Evolutionary conservation across 2,797 vertebrate genomes (phyloP).

Genomic region (Myotis pilosus): DNA sequence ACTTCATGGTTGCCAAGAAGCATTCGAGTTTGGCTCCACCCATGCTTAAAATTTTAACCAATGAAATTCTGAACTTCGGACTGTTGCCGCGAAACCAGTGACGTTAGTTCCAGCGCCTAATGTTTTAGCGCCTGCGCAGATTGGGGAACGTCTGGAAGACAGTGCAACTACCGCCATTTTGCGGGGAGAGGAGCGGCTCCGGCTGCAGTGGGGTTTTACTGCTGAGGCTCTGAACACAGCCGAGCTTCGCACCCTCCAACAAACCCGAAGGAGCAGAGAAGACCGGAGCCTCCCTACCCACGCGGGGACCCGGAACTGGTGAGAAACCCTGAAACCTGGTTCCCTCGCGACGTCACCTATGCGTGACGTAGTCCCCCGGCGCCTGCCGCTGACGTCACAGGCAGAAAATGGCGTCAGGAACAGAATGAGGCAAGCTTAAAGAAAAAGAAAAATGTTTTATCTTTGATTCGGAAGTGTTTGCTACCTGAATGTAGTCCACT

Average conservation of each 20-base stretch:
- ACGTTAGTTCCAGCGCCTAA: background rate
- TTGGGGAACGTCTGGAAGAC: slow-evolving; percentile 53
- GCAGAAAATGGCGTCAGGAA: slow-evolving; percentile 32
- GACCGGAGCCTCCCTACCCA: slow-evolving; percentile 6
- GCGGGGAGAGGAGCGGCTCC: background rate
- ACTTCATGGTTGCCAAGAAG: slow-evolving; percentile 47
- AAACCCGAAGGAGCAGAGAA: slow-evolving; percentile 41
- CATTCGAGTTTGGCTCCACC: background rate
- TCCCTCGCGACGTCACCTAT: slow-evolving; percentile 25
- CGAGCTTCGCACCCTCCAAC: background rate
- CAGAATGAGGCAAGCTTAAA: background rate
- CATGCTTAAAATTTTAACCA: background rate
- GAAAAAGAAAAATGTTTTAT: background rate
- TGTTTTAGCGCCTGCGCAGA: slow-evolving; percentile 63
- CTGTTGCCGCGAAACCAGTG: background rate
- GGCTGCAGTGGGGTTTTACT: background rate
- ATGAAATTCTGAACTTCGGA: slow-evolving; percentile 24
- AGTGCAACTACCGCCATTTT: slow-evolving; percentile 69
- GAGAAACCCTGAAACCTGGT: slow-evolving; percentile 50
- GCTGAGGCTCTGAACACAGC: background rate
- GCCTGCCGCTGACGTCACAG: slow-evolving; percentile 66
- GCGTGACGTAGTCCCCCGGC: slow-evolving; percentile 53
- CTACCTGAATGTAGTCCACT: background rate
- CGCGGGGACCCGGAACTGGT: slow-evolving; percentile 65
- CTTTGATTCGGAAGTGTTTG: slow-evolving; percentile 4